Base-by-base conservation (phyloP, 2,113 vertebrate species). In the Muscicapa adusta region DNA sequence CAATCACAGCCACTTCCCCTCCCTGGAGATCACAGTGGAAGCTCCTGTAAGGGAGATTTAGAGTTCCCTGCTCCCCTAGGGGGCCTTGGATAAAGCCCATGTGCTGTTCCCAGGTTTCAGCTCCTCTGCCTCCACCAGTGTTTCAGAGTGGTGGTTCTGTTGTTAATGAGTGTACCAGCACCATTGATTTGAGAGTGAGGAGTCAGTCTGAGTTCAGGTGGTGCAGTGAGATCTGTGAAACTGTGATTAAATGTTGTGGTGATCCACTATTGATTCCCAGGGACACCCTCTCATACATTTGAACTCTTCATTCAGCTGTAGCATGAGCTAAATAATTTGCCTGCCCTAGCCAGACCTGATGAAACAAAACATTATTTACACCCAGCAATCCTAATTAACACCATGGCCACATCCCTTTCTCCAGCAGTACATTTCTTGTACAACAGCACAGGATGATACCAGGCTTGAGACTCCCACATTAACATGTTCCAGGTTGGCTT, bases 181-280 rank as follows among this genome's bases (percentile, higher is more conserved):
- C 67, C 95, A 95, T 95, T 81, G 96, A 93, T 94, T 94, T 65
- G 20, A 38, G 79, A 18, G 43, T 20, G 62, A 83, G 66, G 66
- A 89, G 93, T 47, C 34, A 14, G 66, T 60, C 18, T 75, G 63
- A 54, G 88, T 63, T 91, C 85, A 84, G 79, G 34, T 42, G 15
- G 75, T 40, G 85, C 82, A 61, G 74, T 3, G 57, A 77, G 89
- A 96, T 86, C 61, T 93, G 93, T 86, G 24, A 77, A 90, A 47
- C 82, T 75, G 82, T 85, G 94, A 96, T 96, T 94, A 93, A 96
- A 95, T 89, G 88, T 94, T 87, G 58, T 0, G 50, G 50, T 91
- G 87, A 78, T 89, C 92, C 40, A 5, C 80, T 67, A 50, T 95
- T 0, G 63, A 93, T 91, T 80, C 91, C 36, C 57, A 78, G 42